Base-by-base conservation (phyloP, 2,797 vertebrate genomes). In the Chelidonichthys spinosus region DNA sequence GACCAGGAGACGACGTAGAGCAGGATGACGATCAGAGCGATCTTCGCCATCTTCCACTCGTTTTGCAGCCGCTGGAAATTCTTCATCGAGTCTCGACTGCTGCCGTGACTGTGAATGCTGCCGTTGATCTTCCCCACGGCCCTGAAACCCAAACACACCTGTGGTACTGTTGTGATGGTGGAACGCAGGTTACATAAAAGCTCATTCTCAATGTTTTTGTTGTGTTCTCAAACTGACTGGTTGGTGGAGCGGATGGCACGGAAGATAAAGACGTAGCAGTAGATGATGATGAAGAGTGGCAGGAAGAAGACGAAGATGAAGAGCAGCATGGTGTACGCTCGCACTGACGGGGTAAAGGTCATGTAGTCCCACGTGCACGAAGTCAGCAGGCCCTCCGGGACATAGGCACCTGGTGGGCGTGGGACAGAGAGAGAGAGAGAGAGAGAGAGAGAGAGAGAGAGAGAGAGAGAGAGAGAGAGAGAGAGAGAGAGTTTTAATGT, bases 21-120 rank as follows among this genome's bases (percentile, higher is more conserved):
- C 39, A 97, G 92, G 88, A 97, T 98, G 87, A 97, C 93, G 3
- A 98, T 95, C 83, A 99, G 89, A 2, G 96, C 96, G 4, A 97
- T 95, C 95, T 98, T 98, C 10, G 97, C 98, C 95, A 97, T 97
- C 90, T 97, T 97, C 97, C 98, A 98, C 85, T 99, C 97, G 14
- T 94, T 97, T 92, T 96, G 96, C 87, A 98, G 92, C 55, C 94
- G 95, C 17, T 95, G 92, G 80, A 93, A 95, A 15, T 90, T 95
- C 76, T 92, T 95, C 53, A 94, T 85, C 0, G 95, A 92, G 72
- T 96, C 94, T 2, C 92, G 91, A 2, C 76, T 86, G 65, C 87
- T 90, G 71, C 76, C 2, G 49, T 85, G 78, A 13, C 85, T 59
- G 73, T 87, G 85, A 3, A 72, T 42, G 50, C 93, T 93, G 76